These are phyloP conservation scores for Xiphydria camelus DNA, from an alignment of 2,888 invertebrate genomes.

Conservation along the genomic window DNA sequence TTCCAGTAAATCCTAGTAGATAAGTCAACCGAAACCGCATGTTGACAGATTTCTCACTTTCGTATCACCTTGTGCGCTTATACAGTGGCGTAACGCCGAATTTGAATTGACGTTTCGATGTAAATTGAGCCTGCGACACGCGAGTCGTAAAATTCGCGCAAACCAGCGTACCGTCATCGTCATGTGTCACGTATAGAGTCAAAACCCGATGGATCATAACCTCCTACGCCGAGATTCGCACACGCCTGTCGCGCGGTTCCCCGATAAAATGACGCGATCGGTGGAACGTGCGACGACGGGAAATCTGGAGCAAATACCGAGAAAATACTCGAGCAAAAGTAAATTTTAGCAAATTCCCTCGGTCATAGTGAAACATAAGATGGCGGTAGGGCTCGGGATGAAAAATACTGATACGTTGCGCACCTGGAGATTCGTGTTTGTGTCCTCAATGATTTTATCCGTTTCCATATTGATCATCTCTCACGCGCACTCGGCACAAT, in stretches of 20 bases:
- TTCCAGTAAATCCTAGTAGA: too few relatives aligned
- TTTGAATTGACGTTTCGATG: too few relatives aligned
- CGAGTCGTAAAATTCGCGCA: constrained; percentile 7
- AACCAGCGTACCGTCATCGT: constrained; percentile 11
- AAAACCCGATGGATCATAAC: constrained; percentile 16
- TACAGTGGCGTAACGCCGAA: too few relatives aligned
- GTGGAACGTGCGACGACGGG: too few relatives aligned
- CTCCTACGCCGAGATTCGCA: constrained; percentile 13
- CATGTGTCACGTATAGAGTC: constrained; percentile 11
- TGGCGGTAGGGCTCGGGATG: constrained; percentile 38
- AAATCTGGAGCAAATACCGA: too few relatives aligned
- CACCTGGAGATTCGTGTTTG: constrained; percentile 71
- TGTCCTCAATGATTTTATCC: constrained; percentile 86
- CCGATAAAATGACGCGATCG: too few relatives aligned
- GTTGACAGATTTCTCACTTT: too few relatives aligned
- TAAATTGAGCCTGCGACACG: too few relatives aligned
- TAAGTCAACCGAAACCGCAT: too few relatives aligned
- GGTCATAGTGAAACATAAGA: constrained; percentile 37
- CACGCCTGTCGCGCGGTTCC: too few relatives aligned
- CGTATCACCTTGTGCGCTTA: too few relatives aligned
- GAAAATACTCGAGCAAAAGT: too few relatives aligned
- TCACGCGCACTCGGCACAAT: constrained; percentile 17
- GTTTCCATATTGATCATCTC: constrained; percentile 87
- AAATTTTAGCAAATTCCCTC: constrained; percentile 12
- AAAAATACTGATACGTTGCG: constrained; percentile 36